phyloP scores from a whole-genome alignment of 2,797 vertebrate genomes.

The Fringilla coelebs region DNA sequence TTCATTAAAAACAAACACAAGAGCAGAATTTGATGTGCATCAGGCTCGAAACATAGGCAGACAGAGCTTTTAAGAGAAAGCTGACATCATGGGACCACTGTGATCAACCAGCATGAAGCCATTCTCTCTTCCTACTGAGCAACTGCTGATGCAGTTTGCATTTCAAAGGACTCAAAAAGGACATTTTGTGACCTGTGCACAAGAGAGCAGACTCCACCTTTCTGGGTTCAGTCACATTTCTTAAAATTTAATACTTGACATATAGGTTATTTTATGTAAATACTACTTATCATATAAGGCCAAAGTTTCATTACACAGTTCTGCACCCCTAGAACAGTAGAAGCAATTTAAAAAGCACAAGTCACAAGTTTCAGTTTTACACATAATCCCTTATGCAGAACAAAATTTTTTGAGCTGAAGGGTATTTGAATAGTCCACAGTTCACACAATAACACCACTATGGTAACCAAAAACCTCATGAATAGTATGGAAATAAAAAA shows the following conservation, averaged over 20 bases:
- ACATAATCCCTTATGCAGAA: not conserved
- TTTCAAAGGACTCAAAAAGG: slow-evolving; percentile 65
- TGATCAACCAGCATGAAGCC: slow-evolving; percentile 73
- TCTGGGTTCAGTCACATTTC: not conserved
- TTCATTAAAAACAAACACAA: not conserved
- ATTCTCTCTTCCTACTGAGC: slow-evolving; percentile 52
- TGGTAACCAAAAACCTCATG: not conserved
- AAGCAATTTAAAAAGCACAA: not conserved
- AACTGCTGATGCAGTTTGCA: slow-evolving; percentile 62
- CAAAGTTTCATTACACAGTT: not conserved
- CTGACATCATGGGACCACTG: slow-evolving; percentile 52
- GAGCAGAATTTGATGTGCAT: not conserved
- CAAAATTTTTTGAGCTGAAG: not conserved
- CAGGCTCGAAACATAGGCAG: slow-evolving; percentile 4
- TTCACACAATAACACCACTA: not conserved
- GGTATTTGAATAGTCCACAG: not conserved
- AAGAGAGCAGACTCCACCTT: not conserved
- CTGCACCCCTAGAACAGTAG: not conserved
- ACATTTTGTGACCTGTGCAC: slow-evolving; percentile 12
- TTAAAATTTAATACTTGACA: not conserved
- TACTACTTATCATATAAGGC: not conserved
- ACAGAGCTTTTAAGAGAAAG: slow-evolving; percentile 35
- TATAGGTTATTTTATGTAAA: not conserved
- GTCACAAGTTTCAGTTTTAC: not conserved
- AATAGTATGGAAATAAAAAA: not conserved